phyloP scores from a whole-genome alignment of 2,888 invertebrate species.

The Tinea trinotella region DNA sequence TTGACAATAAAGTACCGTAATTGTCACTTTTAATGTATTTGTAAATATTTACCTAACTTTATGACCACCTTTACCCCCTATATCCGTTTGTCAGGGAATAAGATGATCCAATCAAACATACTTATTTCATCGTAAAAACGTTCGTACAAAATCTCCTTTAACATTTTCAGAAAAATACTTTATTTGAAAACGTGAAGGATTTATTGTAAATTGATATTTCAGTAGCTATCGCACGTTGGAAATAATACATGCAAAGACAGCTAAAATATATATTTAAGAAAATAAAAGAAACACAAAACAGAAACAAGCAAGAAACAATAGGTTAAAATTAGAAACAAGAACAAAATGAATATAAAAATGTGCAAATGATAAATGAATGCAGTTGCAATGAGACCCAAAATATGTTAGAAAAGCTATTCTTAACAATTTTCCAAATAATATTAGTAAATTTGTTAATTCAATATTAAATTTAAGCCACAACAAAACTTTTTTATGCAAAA shows the following conservation, averaged over 20 bases:
- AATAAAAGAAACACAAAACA: slow-evolving; percentile 25
- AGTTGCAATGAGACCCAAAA: slow-evolving; percentile 52
- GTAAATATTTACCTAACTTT: too few species aligned
- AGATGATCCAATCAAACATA: too few species aligned
- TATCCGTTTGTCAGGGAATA: too few species aligned
- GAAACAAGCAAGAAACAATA: slow-evolving; percentile 23
- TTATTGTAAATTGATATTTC: too few species aligned
- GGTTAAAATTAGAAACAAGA: background rate
- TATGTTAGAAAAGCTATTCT: slow-evolving; percentile 43
- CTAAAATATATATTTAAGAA: slow-evolving; percentile 23
- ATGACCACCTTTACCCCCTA: too few species aligned
- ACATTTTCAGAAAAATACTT: too few species aligned
- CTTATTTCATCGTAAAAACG: too few species aligned
- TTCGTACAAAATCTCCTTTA: too few species aligned
- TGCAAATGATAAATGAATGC: slow-evolving; percentile 45
- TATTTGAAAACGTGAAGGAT: too few species aligned
- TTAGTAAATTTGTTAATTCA: slow-evolving; percentile 38
- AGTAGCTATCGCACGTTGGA: too few species aligned
- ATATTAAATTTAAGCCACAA: slow-evolving; percentile 65
- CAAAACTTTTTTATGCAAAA: slow-evolving; percentile 49
- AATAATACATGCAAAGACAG: slow-evolving; percentile 16
- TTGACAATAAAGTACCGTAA: too few species aligned
- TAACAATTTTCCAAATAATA: slow-evolving; percentile 31
- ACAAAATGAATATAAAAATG: slow-evolving; percentile 29
- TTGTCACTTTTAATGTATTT: too few species aligned